These are phyloP conservation scores for Nyctalus aviator DNA, from an alignment of 2,797 vertebrate genomes.

Conservation along the genomic window DNA sequence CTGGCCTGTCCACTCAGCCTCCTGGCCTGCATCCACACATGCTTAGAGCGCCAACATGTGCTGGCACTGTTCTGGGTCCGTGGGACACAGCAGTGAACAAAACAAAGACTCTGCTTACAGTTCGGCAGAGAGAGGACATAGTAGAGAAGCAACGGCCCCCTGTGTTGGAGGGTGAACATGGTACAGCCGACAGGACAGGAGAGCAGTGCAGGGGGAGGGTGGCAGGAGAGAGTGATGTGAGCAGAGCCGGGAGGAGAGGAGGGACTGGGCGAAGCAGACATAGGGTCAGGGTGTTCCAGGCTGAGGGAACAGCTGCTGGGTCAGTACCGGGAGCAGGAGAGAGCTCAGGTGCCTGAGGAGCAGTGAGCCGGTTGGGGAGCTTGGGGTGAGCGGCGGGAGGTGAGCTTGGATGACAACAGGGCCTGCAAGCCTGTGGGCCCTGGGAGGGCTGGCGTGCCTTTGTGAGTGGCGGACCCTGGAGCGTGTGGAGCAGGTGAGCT, in stretches of 20 bases:
- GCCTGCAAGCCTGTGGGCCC: too few species aligned
- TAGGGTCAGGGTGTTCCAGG: not conserved
- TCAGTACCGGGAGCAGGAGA: not conserved
- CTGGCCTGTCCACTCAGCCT: not conserved
- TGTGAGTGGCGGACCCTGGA: accelerated
- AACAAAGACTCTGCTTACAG: not conserved
- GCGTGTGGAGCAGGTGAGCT: not conserved
- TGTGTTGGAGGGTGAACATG: not conserved
- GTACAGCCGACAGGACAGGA: too few species aligned
- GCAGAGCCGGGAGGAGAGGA: not conserved
- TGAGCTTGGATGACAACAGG: not conserved
- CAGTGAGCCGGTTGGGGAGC: accelerated
- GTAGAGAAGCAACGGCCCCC: not conserved
- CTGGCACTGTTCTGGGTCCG: not conserved
- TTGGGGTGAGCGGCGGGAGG: not conserved
- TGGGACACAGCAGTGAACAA: not conserved
- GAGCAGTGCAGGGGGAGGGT: too few species aligned
- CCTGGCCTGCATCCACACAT: accelerated
- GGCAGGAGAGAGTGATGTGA: not conserved
- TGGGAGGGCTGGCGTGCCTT: not conserved
- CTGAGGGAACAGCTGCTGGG: not conserved
- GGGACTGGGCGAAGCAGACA: not conserved
- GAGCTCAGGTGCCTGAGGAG: accelerated
- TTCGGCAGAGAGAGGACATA: accelerated
- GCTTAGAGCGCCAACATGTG: too few species aligned